Conservation (phyloP, 2,113 vertebrate species). For the Paraplagusia blochii region DNA sequence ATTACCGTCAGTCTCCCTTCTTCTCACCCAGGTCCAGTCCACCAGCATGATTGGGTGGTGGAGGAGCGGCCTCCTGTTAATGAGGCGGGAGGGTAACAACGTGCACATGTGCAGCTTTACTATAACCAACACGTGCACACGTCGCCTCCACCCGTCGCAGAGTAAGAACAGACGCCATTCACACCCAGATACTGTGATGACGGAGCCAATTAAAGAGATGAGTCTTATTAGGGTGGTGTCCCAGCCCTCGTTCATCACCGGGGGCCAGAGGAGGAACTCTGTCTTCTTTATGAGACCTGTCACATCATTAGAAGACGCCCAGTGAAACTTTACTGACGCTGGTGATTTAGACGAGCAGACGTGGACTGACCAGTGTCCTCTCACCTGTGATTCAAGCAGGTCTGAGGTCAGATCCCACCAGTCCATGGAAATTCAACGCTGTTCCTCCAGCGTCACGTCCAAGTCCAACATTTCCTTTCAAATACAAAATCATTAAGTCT, state of each 20-base stretch:
- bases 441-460: no score
- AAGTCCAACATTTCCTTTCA: no score
- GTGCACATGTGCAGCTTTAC: slow-evolving; percentile 12
- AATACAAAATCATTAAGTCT: no score
- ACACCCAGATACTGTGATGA: slow-evolving; percentile 10
- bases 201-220: slow-evolving; percentile 75
- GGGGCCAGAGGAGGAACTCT: slow-evolving; percentile 49
- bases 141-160: background rate
- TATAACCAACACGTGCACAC: background rate
- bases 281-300: slow-evolving; percentile 72
- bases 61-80: slow-evolving; percentile 62
- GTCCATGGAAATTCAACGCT: no score
- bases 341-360: slow-evolving; percentile 61
- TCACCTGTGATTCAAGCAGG: slow-evolving; percentile 50
- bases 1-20: slow-evolving; percentile 62
- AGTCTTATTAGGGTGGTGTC: slow-evolving; percentile 74
- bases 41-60: slow-evolving; percentile 56
- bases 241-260: slow-evolving; percentile 65
- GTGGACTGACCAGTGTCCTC: slow-evolving; percentile 45
- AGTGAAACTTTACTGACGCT: slow-evolving; percentile 67
- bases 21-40: slow-evolving; percentile 59
- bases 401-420: no score
- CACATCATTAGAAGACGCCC: slow-evolving; percentile 73
- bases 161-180: slow-evolving; percentile 19
- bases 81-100: slow-evolving; percentile 49